Evolutionary conservation across 2,797 vertebrate species (phyloP), one percentile per base, ranked within the genome.

Genomic region (Hippopotamyrus pictus): DNA sequence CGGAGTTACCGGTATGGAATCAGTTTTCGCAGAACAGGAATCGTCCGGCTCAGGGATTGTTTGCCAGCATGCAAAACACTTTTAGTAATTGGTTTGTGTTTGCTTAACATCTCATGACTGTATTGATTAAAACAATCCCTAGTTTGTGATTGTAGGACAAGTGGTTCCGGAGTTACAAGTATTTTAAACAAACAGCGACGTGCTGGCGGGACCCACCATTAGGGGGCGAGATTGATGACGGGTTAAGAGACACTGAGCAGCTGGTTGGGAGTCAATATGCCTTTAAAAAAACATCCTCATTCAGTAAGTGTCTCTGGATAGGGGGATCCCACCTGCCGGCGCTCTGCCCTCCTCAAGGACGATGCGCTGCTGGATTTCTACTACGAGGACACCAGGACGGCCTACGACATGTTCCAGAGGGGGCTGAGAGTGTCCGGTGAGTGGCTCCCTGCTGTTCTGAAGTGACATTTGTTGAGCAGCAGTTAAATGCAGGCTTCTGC

Each of bases 321-420:
- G 96, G 96, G 95, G 89, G 94, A 96, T 65, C 92, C 93, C 8
- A 93, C 92, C 91, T 96, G 96, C 91, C 93, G 96, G 65, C 93
- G 96, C 2, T 96, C 96, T 0, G 96, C 96, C 89, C 94, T 97
- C 2, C 94, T 96, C 0, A 93, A 93, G 88, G 95, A 96, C n/a
- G 95, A 97, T 65, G 88, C 92, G 1, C 94, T 96, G 91, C 90
- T 96, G 90, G 95, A 96, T 53, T 97, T 96, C 82, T 97, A 96
- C 94, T 96, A 95, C 9, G 94, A 96, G 0, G 95, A 96, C 93
- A 96, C 94, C 46, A 96, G 89, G 94, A 97, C 96, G 0, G 95
- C 83, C 14, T 97, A 95, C 0, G 95, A 96, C 90, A 95, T 97
- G 95, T 97, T 97, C 92, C 95, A 95, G 93, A 94, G 96, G 92